Base-by-base conservation (phyloP, 2,888 invertebrate species). In the Sinodicranocentrus sp. region DNA sequence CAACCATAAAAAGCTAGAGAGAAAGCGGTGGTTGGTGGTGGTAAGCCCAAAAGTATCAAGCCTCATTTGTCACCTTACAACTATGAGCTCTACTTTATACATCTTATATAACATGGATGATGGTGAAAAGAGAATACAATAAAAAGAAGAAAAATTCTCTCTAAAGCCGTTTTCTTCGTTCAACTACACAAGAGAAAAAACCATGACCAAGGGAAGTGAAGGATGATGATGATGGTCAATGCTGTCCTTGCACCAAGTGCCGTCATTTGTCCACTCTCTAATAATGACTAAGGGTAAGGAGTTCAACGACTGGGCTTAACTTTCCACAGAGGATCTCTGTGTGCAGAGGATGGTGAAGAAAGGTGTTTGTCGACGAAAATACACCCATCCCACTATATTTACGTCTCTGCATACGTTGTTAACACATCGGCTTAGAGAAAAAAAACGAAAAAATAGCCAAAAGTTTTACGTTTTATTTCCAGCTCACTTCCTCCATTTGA, bases 11-110 rank as follows among this genome's bases (percentile, higher is more conserved):
- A 85, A 77, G 76, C 83, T 39, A 85, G 63, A 39, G 76, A 77
- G 80, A 84, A 54, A 67, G 43, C 5, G 48, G n/a, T n/a, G n/a
- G n/a, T n/a, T n/a, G 48, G 13, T 63, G 43, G 80, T 84, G 85
- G 85, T 59, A 83, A 85, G 85, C 82, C 65, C 67, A 72, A 77
- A 67, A 82, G 78, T 77, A 75, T 77, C 65, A 63, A 79, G 80
- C 48, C 80, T 85, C 85, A 85, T 85, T 85, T 85, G 85, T 85
- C 85, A 85, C 85, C 84, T 85, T 80, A 44, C 68, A 65, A 65
- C 72, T 71, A n/a, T 5, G 39, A 10, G 3, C 48, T n/a, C n/a
- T n/a, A n/a, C n/a, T n/a, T n/a, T n/a, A n/a, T n/a, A n/a, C n/a
- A n/a, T n/a, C n/a, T n/a, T n/a, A n/a, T n/a, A n/a, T n/a, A n/a